Evolutionary conservation across 2,888 invertebrate genomes (phyloP).

Genomic region (Agrotis exclamationis): DNA sequence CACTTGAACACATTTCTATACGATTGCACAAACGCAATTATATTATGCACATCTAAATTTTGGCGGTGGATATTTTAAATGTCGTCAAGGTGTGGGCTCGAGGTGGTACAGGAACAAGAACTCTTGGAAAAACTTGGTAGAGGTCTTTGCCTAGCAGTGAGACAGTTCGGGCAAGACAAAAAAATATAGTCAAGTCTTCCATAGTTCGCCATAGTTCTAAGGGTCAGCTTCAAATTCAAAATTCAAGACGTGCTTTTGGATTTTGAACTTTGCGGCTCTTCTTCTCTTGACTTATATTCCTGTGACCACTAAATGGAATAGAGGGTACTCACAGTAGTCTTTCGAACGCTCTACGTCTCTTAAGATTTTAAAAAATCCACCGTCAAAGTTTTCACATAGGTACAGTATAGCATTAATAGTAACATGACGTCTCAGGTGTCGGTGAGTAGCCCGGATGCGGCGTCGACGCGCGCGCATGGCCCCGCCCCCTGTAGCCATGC

Average conservation of each 20-base stretch:
- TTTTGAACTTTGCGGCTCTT: too few relatives aligned
- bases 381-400: neutral
- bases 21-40: neutral
- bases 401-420: slow-evolving; percentile 11
- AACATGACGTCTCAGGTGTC: slow-evolving; percentile 75
- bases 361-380: neutral
- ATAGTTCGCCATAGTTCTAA: too few relatives aligned
- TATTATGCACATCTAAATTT: neutral
- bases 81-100: neutral
- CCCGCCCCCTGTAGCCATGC: slow-evolving; percentile 66
- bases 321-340: too few relatives aligned
- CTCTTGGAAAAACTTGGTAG: too few relatives aligned
- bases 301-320: too few relatives aligned
- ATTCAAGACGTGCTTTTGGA: too few relatives aligned
- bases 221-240: too few relatives aligned
- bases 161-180: too few relatives aligned
- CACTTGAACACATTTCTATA: neutral
- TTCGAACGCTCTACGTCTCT: neutral
- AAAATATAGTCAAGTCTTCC: too few relatives aligned
- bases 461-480: slow-evolving; percentile 78
- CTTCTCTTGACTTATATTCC: too few relatives aligned
- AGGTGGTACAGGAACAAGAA: too few relatives aligned
- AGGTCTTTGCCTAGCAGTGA: too few relatives aligned
- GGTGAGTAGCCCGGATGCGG: slow-evolving; percentile 84
- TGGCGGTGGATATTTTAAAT: neutral